Evolutionary conservation across 1,140 invertebrate genomes (phyloP).

Genomic region (Acyrthosiphon pisum): DNA sequence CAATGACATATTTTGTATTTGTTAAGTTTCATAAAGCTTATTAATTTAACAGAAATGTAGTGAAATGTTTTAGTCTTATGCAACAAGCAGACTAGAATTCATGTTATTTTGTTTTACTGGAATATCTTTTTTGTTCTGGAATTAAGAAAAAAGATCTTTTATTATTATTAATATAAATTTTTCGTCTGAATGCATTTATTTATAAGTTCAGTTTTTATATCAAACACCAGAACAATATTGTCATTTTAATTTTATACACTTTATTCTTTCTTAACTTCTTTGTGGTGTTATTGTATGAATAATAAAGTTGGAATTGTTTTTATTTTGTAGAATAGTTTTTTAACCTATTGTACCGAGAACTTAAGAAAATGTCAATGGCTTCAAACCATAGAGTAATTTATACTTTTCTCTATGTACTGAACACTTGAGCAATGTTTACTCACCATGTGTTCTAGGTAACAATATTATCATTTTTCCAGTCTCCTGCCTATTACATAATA

Average conservation of each 20-base stretch:
- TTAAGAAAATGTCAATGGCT: not conserved
- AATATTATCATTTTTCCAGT: not conserved
- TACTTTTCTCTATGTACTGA: not conserved
- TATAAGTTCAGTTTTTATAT: constrained; percentile 41
- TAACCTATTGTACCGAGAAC: not conserved
- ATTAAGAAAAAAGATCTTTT: constrained; percentile 33
- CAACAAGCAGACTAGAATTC: not conserved
- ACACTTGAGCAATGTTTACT: not conserved
- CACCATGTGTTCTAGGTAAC: not conserved
- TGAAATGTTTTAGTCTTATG: not conserved
- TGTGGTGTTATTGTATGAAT: constrained; percentile 53
- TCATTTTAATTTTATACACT: constrained; percentile 30
- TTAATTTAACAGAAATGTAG: not conserved
- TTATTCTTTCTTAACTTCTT: constrained; percentile 43
- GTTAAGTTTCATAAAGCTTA: constrained; percentile 41
- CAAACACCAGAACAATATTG: constrained; percentile 34
- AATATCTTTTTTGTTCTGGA: not conserved
- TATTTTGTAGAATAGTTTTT: not conserved
- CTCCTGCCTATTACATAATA: not conserved
- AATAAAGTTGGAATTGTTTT: constrained; percentile 55
- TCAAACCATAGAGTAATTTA: not conserved
- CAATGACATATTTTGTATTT: constrained; percentile 20
- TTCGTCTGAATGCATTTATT: constrained; percentile 37
- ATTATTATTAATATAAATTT: not conserved
- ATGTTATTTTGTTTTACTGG: not conserved